A percentile compares a stretch with the other conserved stretches of the same genome.
Conservation (phyloP, 2,888 invertebrate species). For the Drosophila villosipedis region DNA sequence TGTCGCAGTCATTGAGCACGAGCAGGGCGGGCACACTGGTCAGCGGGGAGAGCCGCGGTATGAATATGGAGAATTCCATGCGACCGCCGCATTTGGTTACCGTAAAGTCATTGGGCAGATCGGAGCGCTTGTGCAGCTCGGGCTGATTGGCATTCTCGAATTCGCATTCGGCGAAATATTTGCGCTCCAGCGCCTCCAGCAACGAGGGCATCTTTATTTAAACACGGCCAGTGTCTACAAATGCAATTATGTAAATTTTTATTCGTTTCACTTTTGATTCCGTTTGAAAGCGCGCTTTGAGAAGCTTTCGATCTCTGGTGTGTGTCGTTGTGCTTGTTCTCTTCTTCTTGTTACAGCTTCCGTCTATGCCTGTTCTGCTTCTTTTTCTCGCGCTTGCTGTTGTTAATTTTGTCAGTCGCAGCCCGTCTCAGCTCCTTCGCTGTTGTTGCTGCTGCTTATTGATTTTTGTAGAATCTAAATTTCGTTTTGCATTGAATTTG, state of each 20-base stretch:
- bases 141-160: constrained; percentile 88
- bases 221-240: constrained; percentile 26
- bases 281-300: constrained; percentile 40
- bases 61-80: constrained; percentile 91
- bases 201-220: constrained; percentile 91
- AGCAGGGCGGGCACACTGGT: constrained; percentile 91
- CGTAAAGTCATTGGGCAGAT: constrained; percentile 73
- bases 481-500: constrained; percentile 45
- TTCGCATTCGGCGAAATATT: constrained; percentile 87
- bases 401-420: background rate
- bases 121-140: constrained; percentile 75
- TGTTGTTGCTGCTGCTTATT: constrained; percentile 47
- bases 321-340: constrained; percentile 18
- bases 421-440: constrained; percentile 6
- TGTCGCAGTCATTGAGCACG: constrained; percentile 96
- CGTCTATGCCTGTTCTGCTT: constrained; percentile 11
- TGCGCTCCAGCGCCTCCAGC: constrained; percentile 94
- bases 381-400: constrained; percentile 10
- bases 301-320: constrained; percentile 34
- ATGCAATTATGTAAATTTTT: constrained; percentile 58
- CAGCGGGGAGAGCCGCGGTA: constrained; percentile 92
- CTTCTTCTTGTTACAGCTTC: constrained; percentile 5
- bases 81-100: constrained; percentile 75
- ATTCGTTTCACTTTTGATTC: constrained; percentile 45
- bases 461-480: constrained; percentile 52